Evolutionary conservation across 2,797 vertebrate genomes (phyloP).

Genomic region (Sebastolobus alascanus): DNA sequence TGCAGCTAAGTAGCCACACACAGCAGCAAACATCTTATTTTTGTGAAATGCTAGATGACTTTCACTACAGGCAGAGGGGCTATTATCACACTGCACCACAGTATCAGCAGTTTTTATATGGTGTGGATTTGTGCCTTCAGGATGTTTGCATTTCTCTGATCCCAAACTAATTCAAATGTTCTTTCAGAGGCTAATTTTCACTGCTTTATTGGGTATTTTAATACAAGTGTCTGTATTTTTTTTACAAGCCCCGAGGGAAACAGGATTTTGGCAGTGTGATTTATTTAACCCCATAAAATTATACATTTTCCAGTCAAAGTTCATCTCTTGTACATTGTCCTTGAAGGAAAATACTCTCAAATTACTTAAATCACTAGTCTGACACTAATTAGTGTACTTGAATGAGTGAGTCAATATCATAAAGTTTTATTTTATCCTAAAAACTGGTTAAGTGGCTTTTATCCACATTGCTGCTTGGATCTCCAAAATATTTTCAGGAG

Average conservation of each 20-base stretch:
- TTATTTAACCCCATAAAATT: slow-evolving; percentile 38
- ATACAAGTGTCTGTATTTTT: slow-evolving; percentile 29
- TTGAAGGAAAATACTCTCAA: neutral
- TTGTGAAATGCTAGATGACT: slow-evolving; percentile 57
- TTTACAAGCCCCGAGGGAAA: slow-evolving; percentile 15
- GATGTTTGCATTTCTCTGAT: slow-evolving; percentile 18
- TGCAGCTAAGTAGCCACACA: slow-evolving; percentile 60
- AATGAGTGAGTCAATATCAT: neutral
- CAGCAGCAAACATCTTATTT: slow-evolving; percentile 68
- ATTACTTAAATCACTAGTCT: slow-evolving; percentile 11
- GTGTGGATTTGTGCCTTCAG: slow-evolving; percentile 28
- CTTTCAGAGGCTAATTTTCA: neutral
- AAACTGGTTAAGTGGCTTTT: neutral
- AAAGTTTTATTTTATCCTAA: slow-evolving; percentile 5
- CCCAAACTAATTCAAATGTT: neutral
- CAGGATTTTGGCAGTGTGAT: slow-evolving; percentile 16
- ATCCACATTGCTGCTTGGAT: neutral
- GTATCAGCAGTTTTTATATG: slow-evolving; percentile 32
- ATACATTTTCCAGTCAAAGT: slow-evolving; percentile 19
- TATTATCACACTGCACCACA: slow-evolving; percentile 40
- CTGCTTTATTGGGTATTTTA: slow-evolving; percentile 36
- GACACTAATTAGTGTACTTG: neutral
- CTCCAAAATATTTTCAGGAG: slow-evolving; percentile 16
- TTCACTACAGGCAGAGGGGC: slow-evolving; percentile 38
- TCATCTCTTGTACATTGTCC: slow-evolving; percentile 7